A percentile compares a stretch with the other conserved stretches of the same genome.
Conservation (phyloP, 2,888 invertebrate species). For the Boloria euphrosyne region DNA sequence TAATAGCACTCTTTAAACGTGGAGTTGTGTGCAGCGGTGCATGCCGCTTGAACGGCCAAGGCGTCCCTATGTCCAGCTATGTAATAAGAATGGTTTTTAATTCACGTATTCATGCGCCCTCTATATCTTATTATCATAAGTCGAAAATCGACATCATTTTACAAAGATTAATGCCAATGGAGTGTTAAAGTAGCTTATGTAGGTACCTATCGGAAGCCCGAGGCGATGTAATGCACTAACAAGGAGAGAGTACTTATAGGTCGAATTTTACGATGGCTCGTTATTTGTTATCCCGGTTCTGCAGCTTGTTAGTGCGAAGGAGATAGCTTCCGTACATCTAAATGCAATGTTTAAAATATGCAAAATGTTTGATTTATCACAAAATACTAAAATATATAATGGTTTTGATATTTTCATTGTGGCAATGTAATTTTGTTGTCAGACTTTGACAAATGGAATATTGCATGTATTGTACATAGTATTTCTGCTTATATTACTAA, state of each 20-base stretch:
- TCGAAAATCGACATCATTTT: background rate
- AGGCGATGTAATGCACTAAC: constrained; percentile 15
- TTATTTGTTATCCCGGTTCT: constrained; percentile 7
- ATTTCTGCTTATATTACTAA: too few species aligned
- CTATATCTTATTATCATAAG: constrained; percentile 2
- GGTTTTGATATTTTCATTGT: constrained; percentile 29
- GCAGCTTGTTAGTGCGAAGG: constrained; percentile 8
- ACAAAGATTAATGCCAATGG: background rate
- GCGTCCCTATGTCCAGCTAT: constrained; percentile 21
- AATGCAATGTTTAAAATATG: constrained; percentile 24
- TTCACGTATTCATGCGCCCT: background rate
- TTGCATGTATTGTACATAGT: background rate
- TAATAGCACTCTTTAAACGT: constrained; percentile 23
- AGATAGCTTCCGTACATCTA: constrained; percentile 17
- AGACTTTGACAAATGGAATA: constrained; percentile 17
- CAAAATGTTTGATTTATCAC: constrained; percentile 21
- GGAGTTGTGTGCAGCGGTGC: constrained; percentile 43
- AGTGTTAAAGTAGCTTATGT: constrained; percentile 6
- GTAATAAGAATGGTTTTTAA: constrained; percentile 7
- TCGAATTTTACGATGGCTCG: constrained; percentile 15
- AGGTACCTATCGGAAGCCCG: constrained; percentile 7
- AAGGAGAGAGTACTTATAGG: constrained; percentile 20
- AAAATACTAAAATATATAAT: constrained; percentile 33
- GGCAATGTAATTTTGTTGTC: constrained; percentile 35
- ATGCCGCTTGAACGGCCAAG: constrained; percentile 46